phyloP scores from a whole-genome alignment of 2,888 invertebrate genomes.

The Dynastes grantii region DNA sequence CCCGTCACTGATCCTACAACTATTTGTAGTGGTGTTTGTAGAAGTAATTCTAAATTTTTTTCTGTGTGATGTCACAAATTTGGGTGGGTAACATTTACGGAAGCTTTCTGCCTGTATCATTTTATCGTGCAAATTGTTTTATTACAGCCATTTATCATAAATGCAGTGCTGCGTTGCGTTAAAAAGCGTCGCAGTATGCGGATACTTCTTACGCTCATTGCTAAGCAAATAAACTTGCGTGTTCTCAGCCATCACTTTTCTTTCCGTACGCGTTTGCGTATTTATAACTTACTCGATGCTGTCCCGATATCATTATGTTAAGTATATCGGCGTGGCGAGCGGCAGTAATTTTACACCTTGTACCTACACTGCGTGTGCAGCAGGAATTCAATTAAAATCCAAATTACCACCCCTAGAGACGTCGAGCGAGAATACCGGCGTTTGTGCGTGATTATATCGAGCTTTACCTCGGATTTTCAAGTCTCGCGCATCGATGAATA shows the following conservation, averaged over 20 bases:
- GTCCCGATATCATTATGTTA: slow-evolving; percentile 17
- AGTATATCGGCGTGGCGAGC: slow-evolving; percentile 8
- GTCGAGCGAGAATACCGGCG: slow-evolving; percentile 21
- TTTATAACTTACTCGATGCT: slow-evolving; percentile 18
- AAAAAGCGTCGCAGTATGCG: too few species aligned
- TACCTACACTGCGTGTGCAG: slow-evolving; percentile 1
- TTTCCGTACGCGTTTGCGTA: slow-evolving; percentile 3
- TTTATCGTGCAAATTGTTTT: too few species aligned
- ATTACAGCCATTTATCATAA: too few species aligned
- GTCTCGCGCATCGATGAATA: slow-evolving; percentile 5
- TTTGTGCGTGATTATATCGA: slow-evolving; percentile 31
- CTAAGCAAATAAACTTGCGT: neutral
- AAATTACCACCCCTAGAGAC: slow-evolving; percentile 39
- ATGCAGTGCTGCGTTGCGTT: too few species aligned
- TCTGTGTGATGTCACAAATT: too few species aligned
- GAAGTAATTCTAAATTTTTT: too few species aligned
- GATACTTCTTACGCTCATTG: too few species aligned
- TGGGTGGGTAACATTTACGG: too few species aligned
- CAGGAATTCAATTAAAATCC: slow-evolving; percentile 41
- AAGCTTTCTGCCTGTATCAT: too few species aligned
- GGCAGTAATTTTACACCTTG: slow-evolving; percentile 26
- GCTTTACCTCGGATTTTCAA: neutral
- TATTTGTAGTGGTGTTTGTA: too few species aligned
- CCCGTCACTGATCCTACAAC: too few species aligned
- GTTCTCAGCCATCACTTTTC: neutral